Evolutionary conservation across 2,797 vertebrate species (phyloP).

Genomic region (Luscinia luscinia): DNA sequence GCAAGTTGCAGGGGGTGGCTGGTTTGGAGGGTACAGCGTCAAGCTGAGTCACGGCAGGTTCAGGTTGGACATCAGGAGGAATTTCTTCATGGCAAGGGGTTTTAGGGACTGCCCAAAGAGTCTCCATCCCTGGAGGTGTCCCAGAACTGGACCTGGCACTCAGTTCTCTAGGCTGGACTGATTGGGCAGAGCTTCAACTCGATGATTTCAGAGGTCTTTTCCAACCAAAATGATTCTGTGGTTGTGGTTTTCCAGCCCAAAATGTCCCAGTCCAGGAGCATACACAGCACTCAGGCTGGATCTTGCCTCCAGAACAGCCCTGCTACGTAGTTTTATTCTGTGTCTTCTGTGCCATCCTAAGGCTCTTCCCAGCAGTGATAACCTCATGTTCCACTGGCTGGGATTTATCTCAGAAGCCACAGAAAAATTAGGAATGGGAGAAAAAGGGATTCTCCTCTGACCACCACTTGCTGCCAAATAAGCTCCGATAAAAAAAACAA

Average conservation of each 20-base stretch:
- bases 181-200: background rate
- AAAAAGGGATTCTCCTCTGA: background rate
- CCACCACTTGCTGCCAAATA: background rate
- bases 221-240: background rate
- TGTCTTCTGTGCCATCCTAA: background rate
- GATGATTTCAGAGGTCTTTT: background rate
- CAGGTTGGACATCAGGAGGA: no score
- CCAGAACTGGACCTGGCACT: background rate
- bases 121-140: no score
- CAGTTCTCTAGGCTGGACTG: no score
- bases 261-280: background rate
- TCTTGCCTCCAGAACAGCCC: no score
- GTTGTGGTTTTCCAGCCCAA: background rate
- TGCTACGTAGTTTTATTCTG: rapidly evolving
- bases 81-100: background rate
- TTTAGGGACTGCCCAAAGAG: no score
- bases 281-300: background rate
- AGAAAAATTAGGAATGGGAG: background rate
- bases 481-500: background rate
- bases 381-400: rapidly evolving
- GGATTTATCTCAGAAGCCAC: background rate
- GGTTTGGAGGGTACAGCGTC: background rate
- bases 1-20: rapidly evolving
- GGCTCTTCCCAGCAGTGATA: background rate
- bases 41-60: rapidly evolving